phyloP scores from a whole-genome alignment of 2,113 vertebrate species.

The Datnioides undecimradiatus region DNA sequence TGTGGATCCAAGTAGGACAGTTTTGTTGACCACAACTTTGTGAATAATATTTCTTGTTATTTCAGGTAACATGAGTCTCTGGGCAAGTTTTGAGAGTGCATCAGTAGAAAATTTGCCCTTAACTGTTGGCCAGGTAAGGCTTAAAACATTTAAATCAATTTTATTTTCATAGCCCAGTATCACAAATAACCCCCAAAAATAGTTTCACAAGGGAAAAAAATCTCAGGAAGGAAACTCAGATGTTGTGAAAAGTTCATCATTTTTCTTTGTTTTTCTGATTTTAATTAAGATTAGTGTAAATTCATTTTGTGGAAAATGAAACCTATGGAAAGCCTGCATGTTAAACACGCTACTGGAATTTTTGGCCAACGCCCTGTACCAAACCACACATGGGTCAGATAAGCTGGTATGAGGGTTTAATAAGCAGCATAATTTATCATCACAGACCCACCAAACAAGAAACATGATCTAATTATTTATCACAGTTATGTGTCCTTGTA shows the following conservation, averaged over 20 bases:
- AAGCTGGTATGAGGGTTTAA: not conserved
- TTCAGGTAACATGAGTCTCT: slow-evolving; percentile 73
- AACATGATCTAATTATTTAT: not conserved
- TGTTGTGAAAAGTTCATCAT: not conserved
- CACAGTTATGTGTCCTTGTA: not conserved
- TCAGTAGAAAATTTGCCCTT: slow-evolving; percentile 44
- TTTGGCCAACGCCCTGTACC: not conserved
- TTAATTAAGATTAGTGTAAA: too few species aligned
- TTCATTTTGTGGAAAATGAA: not conserved
- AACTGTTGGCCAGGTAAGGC: slow-evolving; percentile 72
- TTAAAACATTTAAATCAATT: too few species aligned
- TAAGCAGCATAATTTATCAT: not conserved
- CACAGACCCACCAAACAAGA: not conserved
- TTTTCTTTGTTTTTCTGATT: not conserved
- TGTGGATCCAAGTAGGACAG: not conserved
- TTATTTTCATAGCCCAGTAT: too few species aligned
- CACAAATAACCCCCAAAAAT: too few species aligned
- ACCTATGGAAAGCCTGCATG: too few species aligned
- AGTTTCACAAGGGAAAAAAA: too few species aligned
- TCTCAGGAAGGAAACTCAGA: too few species aligned
- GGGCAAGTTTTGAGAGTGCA: slow-evolving; percentile 50
- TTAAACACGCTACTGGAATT: not conserved
- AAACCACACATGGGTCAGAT: not conserved
- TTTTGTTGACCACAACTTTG: not conserved
- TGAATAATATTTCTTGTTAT: slow-evolving; percentile 31